These are phyloP conservation scores for Grammomys dolichurus DNA, from an alignment of 2,113 vertebrate species.

Conservation along the genomic window DNA sequence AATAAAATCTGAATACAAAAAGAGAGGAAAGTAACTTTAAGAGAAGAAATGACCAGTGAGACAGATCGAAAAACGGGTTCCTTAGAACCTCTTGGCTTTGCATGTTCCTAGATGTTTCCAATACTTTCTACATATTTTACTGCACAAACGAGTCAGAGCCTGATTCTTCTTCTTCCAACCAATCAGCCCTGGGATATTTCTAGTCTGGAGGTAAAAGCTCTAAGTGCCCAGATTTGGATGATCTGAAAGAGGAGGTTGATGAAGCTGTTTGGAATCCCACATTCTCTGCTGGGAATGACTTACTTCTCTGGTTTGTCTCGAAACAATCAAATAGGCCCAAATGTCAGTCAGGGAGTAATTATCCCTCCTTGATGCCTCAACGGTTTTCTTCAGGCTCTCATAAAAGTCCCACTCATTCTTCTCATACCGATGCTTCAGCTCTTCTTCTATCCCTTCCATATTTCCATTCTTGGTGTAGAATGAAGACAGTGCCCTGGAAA, in stretches of 20 bases:
- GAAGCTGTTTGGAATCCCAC: fast-evolving
- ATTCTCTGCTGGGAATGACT: background rate
- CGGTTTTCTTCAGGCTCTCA: background rate
- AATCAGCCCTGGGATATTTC: background rate
- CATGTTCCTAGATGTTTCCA: background rate
- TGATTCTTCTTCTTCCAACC: background rate
- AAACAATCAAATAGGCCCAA: slow-evolving; percentile 63
- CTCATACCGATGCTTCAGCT: background rate
- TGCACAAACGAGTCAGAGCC: background rate
- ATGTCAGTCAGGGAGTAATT: slow-evolving; percentile 67
- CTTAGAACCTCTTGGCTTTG: background rate
- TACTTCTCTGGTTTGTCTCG: slow-evolving; percentile 55
- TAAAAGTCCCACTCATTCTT: background rate
- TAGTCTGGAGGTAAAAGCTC: background rate
- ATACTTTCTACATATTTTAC: background rate
- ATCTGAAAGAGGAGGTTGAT: background rate
- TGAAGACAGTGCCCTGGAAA: slow-evolving; percentile 38
- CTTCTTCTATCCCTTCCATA: background rate
- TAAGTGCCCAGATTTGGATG: background rate
- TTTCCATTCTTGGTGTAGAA: background rate
- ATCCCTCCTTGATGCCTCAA: background rate
- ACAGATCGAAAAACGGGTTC: background rate
- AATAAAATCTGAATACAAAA: background rate
- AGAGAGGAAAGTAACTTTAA: background rate
- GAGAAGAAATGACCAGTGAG: background rate